A percentile compares a stretch with the other conserved stretches of the same genome.
phyloP scores from a whole-genome alignment of 2,888 invertebrate species.

The Lucinisca nassula region DNA sequence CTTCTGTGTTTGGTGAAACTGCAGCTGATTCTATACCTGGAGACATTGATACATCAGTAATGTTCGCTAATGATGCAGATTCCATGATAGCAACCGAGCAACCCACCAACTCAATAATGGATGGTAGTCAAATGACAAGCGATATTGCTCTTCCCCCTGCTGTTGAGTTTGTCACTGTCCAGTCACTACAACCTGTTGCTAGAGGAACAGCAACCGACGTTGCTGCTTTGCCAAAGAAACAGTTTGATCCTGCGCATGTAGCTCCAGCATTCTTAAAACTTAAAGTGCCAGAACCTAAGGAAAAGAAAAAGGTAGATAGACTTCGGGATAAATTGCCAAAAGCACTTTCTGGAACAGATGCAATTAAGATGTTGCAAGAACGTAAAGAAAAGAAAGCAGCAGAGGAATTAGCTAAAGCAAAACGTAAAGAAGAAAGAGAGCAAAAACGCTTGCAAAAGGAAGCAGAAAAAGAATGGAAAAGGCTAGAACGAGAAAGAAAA shows the following conservation, averaged over 20 bases:
- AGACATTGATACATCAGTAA: not conserved
- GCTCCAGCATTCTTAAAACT: not conserved
- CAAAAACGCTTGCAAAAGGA: not conserved
- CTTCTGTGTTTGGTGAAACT: no score
- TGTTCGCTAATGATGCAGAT: not conserved
- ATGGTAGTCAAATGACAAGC: not conserved
- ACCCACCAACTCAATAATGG: not conserved
- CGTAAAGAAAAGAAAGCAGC: slow-evolving; percentile 31
- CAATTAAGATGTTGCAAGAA: slow-evolving; percentile 37
- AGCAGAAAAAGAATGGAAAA: not conserved
- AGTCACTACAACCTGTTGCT: not conserved
- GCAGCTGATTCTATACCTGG: not conserved
- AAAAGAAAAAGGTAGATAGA: not conserved
- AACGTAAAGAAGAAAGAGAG: not conserved
- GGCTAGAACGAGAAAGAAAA: not conserved
- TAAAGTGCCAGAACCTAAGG: slow-evolving; percentile 4
- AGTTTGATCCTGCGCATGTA: not conserved
- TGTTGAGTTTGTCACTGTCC: not conserved
- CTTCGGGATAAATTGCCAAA: slow-evolving; percentile 25
- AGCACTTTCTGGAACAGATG: slow-evolving; percentile 28
- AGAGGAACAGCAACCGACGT: not conserved
- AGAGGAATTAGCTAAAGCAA: slow-evolving; percentile 17
- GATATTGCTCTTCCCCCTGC: not conserved
- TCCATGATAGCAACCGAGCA: not conserved
- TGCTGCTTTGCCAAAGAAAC: not conserved